Percentiles rank a stretch among this genome's conserved stretches.
Evolutionary conservation across 2,797 vertebrate species (phyloP).

Genomic region (Schizothorax lantsangensis): DNA sequence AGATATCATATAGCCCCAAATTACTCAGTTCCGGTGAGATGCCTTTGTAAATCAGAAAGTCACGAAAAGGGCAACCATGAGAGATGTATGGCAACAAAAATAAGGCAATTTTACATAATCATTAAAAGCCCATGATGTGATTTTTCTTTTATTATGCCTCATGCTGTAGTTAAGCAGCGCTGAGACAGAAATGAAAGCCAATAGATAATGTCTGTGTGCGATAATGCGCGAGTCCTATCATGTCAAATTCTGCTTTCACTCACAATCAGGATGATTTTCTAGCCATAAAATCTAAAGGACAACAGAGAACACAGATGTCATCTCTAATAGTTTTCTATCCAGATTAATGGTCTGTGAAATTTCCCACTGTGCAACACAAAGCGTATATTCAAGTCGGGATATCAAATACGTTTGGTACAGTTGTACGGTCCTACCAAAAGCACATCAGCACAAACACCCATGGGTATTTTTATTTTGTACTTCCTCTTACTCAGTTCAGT

Average conservation of each 20-base stretch:
- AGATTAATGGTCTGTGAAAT: slow-evolving; percentile 32
- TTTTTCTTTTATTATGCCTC: slow-evolving; percentile 16
- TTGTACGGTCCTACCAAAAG: background rate
- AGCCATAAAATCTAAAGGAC: slow-evolving; percentile 27
- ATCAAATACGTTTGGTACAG: slow-evolving; percentile 10
- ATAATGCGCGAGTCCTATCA: background rate
- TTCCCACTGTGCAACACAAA: slow-evolving; percentile 4
- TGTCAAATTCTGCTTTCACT: slow-evolving; percentile 15
- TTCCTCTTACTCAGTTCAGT: background rate
- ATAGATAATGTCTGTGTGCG: background rate
- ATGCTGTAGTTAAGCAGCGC: slow-evolving; percentile 2
- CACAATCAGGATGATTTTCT: slow-evolving; percentile 19
- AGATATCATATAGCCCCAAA: slow-evolving; percentile 63
- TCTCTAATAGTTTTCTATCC: slow-evolving; percentile 20
- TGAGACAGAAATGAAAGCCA: slow-evolving; percentile 14
- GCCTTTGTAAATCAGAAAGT: slow-evolving; percentile 67
- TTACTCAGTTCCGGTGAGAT: slow-evolving; percentile 57
- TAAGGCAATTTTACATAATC: slow-evolving; percentile 53
- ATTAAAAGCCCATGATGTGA: slow-evolving; percentile 50
- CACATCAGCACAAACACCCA: background rate
- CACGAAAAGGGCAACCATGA: slow-evolving; percentile 65
- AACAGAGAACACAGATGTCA: slow-evolving; percentile 23
- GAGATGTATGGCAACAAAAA: slow-evolving; percentile 55
- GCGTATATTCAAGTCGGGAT: slow-evolving; percentile 10
- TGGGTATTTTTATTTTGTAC: background rate